Conservation (phyloP, 2,888 invertebrate species). For the Cremastinae sp. region DNA sequence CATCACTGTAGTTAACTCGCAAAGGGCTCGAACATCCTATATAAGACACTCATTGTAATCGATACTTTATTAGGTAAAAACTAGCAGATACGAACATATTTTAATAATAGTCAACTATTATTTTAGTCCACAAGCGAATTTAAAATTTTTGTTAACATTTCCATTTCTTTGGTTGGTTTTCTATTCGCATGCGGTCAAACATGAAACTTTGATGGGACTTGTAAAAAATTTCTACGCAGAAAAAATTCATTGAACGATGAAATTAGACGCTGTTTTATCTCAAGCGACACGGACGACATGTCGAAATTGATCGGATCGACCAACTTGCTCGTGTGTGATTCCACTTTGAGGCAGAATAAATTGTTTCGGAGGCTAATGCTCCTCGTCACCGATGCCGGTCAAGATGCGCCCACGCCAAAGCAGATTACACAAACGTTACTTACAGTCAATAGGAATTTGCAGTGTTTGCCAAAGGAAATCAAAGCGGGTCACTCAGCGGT, state of each 20-base stretch:
- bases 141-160: neutral
- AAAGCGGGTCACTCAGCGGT: slow-evolving; percentile 75
- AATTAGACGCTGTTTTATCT: slow-evolving; percentile 30
- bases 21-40: too few species aligned
- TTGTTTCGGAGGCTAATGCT: slow-evolving; percentile 29
- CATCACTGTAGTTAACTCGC: too few species aligned
- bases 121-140: too few species aligned
- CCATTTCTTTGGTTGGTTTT: neutral
- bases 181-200: too few species aligned
- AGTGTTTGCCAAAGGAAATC: slow-evolving; percentile 76
- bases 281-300: neutral
- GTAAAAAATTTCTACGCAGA: slow-evolving; percentile 37
- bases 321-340: slow-evolving; percentile 24
- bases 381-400: slow-evolving; percentile 32
- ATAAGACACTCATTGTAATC: too few species aligned
- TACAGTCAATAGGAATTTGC: slow-evolving; percentile 73
- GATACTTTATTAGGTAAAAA: too few species aligned
- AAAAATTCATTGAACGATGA: slow-evolving; percentile 25
- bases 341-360: slow-evolving; percentile 46
- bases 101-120: too few species aligned
- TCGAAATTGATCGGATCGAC: slow-evolving; percentile 42
- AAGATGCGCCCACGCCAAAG: slow-evolving; percentile 8
- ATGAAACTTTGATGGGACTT: neutral
- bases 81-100: too few species aligned
- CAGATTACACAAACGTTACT: slow-evolving; percentile 28